Conservation (phyloP, 1,140 invertebrate species). For the Trigoniulus corallinus region DNA sequence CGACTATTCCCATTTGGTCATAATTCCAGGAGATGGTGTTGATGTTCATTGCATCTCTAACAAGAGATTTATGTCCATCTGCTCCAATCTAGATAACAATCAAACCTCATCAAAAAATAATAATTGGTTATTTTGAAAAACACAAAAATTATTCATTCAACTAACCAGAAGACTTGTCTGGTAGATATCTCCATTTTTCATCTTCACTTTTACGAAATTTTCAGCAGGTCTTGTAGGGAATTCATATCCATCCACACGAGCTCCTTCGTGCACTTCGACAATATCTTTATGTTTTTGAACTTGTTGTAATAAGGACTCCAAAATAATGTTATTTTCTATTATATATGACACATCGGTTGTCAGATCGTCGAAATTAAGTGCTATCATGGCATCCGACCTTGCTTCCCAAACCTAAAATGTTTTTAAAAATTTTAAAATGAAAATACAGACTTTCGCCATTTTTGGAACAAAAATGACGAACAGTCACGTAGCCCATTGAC, state of each 20-base stretch:
- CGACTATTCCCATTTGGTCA: slow-evolving; percentile 75
- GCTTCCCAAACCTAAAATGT: slow-evolving; percentile 79
- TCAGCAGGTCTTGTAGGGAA: background rate
- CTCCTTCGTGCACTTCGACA: slow-evolving; percentile 18
- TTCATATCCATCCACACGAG: background rate
- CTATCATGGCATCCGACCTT: slow-evolving; percentile 67
- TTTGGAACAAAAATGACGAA: too few species aligned
- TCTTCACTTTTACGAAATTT: slow-evolving; percentile 21
- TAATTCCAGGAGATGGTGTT: slow-evolving; percentile 67
- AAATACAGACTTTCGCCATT: background rate
- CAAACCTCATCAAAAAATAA: slow-evolving; percentile 2
- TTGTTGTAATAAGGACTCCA: slow-evolving; percentile 36
- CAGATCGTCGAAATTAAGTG: slow-evolving; percentile 57
- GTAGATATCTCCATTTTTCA: slow-evolving; percentile 25
- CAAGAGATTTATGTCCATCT: slow-evolving; percentile 76
- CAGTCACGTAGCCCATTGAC: too few species aligned
- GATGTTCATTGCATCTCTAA: slow-evolving; percentile 59
- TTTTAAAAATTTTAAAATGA: slow-evolving; percentile 10
- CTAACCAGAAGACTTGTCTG: slow-evolving; percentile 31
- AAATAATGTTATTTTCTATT: slow-evolving; percentile 81
- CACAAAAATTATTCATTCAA: slow-evolving; percentile 26
- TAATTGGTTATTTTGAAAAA: too few species aligned
- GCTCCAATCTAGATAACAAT: slow-evolving; percentile 50
- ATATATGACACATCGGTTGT: slow-evolving; percentile 65
- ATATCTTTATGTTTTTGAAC: slow-evolving; percentile 38